Percentiles rank a stretch among this genome's conserved stretches.
These are phyloP conservation scores for Thryonomys swinderianus DNA, from an alignment of 2,113 vertebrate genomes.

Conservation along the genomic window DNA sequence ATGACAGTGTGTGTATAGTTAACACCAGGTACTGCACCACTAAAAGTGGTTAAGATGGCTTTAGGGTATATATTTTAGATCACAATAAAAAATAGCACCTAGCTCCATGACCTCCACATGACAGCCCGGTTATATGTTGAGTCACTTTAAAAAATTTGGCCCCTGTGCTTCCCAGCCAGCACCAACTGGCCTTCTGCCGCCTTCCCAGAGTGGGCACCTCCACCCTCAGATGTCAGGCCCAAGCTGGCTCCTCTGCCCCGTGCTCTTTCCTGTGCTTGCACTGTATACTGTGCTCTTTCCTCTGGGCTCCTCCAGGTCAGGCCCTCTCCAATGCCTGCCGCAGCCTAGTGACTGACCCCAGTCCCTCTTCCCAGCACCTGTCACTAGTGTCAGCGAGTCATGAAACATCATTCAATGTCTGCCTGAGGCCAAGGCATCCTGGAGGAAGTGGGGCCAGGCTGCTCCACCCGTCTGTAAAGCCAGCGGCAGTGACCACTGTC, in stretches of 20 bases:
- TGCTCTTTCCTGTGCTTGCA: not conserved
- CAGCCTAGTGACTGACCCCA: not conserved
- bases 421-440: not conserved
- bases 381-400: not conserved
- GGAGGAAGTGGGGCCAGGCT: not conserved
- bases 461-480: not conserved
- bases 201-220: not conserved
- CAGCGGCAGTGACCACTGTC: not conserved
- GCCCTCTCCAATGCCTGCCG: not conserved
- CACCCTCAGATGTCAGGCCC: not conserved
- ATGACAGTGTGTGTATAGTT: not conserved
- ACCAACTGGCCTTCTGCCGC: not conserved
- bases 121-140: not conserved
- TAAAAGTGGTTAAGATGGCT: not conserved
- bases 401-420: not conserved
- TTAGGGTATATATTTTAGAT: not conserved
- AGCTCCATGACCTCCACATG: not conserved
- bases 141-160: not conserved
- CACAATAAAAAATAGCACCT: not conserved
- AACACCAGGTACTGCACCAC: not conserved
- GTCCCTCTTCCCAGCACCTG: not conserved
- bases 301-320: not conserved
- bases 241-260: not conserved
- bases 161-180: not conserved
- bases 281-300: not conserved